Percentiles rank a stretch among this genome's conserved stretches.
Conservation (phyloP, 2,113 vertebrate genomes). For the Zapornia atra region DNA sequence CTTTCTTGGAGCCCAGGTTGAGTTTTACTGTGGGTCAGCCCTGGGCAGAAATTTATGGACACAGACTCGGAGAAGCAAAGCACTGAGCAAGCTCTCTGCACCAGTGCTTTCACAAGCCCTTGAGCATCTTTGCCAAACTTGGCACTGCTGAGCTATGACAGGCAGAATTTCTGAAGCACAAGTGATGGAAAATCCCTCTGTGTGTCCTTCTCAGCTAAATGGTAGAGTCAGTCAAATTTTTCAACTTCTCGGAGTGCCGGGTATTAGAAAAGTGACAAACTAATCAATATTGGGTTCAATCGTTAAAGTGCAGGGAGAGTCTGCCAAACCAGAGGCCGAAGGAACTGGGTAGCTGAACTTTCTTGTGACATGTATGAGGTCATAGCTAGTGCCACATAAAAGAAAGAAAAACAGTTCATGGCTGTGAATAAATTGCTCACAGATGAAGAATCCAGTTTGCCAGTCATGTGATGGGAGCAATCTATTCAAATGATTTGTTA, state of each 20-base stretch:
- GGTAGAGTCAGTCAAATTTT: background rate
- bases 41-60: rapidly evolving
- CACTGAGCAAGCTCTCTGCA: background rate
- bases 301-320: background rate
- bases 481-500: conserved; percentile 69
- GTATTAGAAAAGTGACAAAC: conserved; percentile 34
- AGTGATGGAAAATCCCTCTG: background rate
- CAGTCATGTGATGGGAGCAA: conserved; percentile 60
- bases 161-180: background rate
- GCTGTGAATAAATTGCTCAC: conserved; percentile 71
- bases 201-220: background rate
- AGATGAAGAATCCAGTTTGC: conserved; percentile 70
- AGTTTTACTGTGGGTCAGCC: background rate
- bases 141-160: background rate
- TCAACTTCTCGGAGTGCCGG: background rate
- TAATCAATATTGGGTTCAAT: background rate
- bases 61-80: background rate
- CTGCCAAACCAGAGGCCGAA: background rate
- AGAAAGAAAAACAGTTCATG: conserved; percentile 68
- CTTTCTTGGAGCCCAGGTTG: background rate
- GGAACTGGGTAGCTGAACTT: conserved; percentile 47
- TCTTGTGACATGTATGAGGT: conserved; percentile 54
- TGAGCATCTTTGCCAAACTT: background rate
- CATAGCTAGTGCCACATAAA: conserved; percentile 61
- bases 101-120: rapidly evolving